Evolutionary conservation across 2,113 vertebrate genomes (phyloP), one percentile per base, ranked within the genome.

Genomic region (Chaetodon auriga): DNA sequence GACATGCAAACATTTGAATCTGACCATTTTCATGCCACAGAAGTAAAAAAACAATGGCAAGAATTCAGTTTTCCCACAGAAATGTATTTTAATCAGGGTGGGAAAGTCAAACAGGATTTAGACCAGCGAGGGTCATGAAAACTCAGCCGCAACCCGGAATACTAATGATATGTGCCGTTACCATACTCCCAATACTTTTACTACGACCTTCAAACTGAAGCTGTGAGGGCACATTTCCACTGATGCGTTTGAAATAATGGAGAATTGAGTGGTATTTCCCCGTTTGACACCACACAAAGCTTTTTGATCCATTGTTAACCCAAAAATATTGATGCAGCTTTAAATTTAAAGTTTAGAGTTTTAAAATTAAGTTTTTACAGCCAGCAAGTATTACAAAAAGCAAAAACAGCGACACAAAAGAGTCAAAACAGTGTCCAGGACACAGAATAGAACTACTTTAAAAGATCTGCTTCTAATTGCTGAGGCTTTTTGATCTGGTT

Each of bases 1-100:
- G 82, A 88, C 60, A 83, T 62, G 86, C 5, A 78, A 70, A 68
- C 51, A 51, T 81, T 78, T 78, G 8, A 57, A 68, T 72, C 54
- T 23, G 55, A 30, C 25, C 65, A 53, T 58, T 70, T 80, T 71
- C 60, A 65, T 69, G 51, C 62, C 68, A 64, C 87, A 85, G 18
- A 62, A 55, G 46, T 35, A 6, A 5, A 25, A 78, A 80, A 66
- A 63, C 30, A 30, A 90, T 63, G 12, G 64, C n/a, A 81, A 36
- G 53, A 88, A 87, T 86, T 75, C 19, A 2, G 25, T 51, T 85
- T 72, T 35, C 6, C 36, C 48, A 12, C 53, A 73, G 53, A 75
- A 53, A 66, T 71, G 46, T 78, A n/a, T 57, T 72, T 68, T 54
- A 80, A 66, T 75, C 15, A 72, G 78, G 41, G 78, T 64, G 90